These are phyloP conservation scores for Diaperis boleti DNA, from an alignment of 2,888 invertebrate species.

Conservation along the genomic window DNA sequence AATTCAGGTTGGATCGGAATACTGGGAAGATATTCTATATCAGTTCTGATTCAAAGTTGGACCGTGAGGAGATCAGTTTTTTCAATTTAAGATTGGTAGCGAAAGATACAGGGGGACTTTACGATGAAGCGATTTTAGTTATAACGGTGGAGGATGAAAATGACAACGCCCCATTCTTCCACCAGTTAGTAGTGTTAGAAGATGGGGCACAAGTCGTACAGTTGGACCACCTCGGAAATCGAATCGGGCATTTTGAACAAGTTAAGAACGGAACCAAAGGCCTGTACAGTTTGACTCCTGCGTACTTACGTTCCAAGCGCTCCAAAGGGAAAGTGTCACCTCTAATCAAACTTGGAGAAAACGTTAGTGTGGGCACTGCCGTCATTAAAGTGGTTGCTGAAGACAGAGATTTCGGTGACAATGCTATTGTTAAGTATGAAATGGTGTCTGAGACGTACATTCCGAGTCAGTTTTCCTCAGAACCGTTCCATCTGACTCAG, in stretches of 20 bases:
- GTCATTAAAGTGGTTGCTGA: conserved; percentile 78
- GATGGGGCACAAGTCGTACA: conserved; percentile 77
- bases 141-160: conserved; percentile 83
- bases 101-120: conserved; percentile 81
- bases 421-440: conserved; percentile 79
- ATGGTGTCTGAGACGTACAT: conserved; percentile 77
- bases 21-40: conserved; percentile 74
- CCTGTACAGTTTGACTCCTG: conserved; percentile 55
- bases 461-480: conserved; percentile 68
- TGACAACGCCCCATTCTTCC: conserved; percentile 81
- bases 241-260: conserved; percentile 67
- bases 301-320: conserved; percentile 54
- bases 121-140: conserved; percentile 78
- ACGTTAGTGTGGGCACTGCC: conserved; percentile 76
- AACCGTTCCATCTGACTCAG: conserved; percentile 70
- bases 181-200: conserved; percentile 77
- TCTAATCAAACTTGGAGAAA: conserved; percentile 79
- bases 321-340: conserved; percentile 67
- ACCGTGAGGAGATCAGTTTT: conserved; percentile 78
- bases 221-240: conserved; percentile 70
- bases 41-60: conserved; percentile 68
- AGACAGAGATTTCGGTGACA: conserved; percentile 79
- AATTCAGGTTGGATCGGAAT: conserved; percentile 77
- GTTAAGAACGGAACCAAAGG: conserved; percentile 50
- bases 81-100: conserved; percentile 81